Evolutionary conservation across 1,140 invertebrate species (phyloP).

Genomic region (Campoletis sonorensis): DNA sequence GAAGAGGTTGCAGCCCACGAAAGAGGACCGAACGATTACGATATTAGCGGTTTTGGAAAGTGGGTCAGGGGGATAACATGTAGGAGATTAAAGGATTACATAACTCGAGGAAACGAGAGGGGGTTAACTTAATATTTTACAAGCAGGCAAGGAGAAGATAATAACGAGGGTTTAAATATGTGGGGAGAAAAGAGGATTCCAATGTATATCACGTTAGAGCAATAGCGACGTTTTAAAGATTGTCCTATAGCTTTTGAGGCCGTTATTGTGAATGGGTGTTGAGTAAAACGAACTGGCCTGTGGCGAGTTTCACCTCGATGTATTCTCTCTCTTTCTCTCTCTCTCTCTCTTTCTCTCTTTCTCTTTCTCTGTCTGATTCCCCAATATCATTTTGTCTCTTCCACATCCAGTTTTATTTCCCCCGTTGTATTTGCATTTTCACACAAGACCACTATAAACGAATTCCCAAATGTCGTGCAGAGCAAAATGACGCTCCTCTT

Average conservation of each 20-base stretch:
- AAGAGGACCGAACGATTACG: not conserved
- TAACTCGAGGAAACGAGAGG: conserved; percentile 2
- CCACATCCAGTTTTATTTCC: conserved; percentile 32
- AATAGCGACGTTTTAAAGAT: conserved; percentile 3
- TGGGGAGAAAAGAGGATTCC: not conserved
- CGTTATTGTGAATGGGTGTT: conserved; percentile 4
- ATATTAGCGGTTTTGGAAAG: not conserved
- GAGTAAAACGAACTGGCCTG: not conserved
- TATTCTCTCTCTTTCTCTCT: conserved; percentile 15
- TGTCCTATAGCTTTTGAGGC: not conserved
- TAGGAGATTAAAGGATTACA: conserved; percentile 5
- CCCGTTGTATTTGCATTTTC: conserved; percentile 47
- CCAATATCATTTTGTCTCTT: conserved; percentile 17
- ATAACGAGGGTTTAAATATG: not conserved
- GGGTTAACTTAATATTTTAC: not conserved
- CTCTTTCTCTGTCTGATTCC: not conserved
- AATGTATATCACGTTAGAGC: not conserved
- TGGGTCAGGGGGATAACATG: conserved; percentile 9
- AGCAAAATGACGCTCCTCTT: not conserved
- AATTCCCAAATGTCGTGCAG: conserved; percentile 34
- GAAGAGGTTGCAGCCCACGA: not conserved
- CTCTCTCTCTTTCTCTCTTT: conserved; percentile 2
- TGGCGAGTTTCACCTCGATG: not conserved
- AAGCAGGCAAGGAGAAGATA: conserved; percentile 1
- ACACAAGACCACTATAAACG: conserved; percentile 23